Percentiles rank a stretch among this genome's conserved stretches.
phyloP scores from a whole-genome alignment of 2,797 vertebrate genomes.

The Silurus aristotelis region DNA sequence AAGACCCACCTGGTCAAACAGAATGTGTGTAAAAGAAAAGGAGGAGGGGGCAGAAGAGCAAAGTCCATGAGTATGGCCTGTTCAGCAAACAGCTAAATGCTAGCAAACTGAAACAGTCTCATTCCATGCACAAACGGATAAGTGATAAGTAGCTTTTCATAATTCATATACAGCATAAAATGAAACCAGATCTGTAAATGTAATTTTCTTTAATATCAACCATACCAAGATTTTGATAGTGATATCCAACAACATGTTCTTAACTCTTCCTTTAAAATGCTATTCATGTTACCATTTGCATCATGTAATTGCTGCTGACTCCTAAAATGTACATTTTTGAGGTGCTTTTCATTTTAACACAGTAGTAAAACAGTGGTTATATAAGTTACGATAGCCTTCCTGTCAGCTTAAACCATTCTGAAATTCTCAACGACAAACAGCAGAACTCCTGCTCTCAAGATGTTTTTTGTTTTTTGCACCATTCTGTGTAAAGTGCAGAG shows the following conservation, averaged over 20 bases:
- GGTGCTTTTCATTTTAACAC: not conserved
- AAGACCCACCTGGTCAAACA: conserved; percentile 47
- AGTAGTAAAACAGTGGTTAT: not conserved
- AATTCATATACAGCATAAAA: not conserved
- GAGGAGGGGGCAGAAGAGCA: not conserved
- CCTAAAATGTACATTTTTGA: not conserved
- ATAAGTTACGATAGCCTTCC: not conserved
- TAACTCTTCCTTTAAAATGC: not conserved
- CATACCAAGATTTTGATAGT: not conserved
- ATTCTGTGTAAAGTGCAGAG: not conserved
- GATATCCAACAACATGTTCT: not conserved
- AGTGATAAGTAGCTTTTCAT: not conserved
- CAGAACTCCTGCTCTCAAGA: not conserved
- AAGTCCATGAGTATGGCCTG: conserved; percentile 41
- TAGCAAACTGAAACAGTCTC: not conserved
- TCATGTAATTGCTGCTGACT: not conserved
- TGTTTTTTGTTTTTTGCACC: not conserved
- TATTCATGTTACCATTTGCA: not conserved
- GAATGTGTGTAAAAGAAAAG: not conserved
- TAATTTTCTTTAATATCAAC: not conserved
- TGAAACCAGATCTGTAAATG: not conserved
- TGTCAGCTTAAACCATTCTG: not conserved
- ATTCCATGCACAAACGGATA: not conserved
- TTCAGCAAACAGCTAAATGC: conserved; percentile 44
- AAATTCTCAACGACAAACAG: not conserved